Conservation (phyloP, 2,888 invertebrate genomes). For the Sphaerophoria rueppellii region DNA sequence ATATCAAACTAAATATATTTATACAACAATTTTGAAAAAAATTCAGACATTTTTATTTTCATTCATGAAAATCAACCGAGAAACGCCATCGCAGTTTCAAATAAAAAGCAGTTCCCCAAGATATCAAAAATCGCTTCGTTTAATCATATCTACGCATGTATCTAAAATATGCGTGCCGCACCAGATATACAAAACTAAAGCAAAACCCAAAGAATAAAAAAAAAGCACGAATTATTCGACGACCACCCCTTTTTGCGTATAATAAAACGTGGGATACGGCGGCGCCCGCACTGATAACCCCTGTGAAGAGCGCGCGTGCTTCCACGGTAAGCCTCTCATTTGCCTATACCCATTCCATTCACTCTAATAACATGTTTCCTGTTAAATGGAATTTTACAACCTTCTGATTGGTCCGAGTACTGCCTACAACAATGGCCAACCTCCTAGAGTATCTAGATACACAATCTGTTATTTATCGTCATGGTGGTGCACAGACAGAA, state of each 20-base stretch:
- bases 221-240: background rate
- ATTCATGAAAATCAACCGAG: slow-evolving; percentile 59
- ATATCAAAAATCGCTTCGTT: slow-evolving; percentile 43
- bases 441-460: slow-evolving; percentile 69
- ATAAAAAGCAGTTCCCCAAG: slow-evolving; percentile 42
- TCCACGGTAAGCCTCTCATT: slow-evolving; percentile 43
- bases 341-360: slow-evolving; percentile 66
- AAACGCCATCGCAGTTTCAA: slow-evolving; percentile 43
- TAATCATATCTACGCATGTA: slow-evolving; percentile 60
- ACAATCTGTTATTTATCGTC: slow-evolving; percentile 71
- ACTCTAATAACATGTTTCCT: slow-evolving; percentile 63
- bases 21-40: slow-evolving; percentile 10
- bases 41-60: slow-evolving; percentile 39
- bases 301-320: slow-evolving; percentile 70
- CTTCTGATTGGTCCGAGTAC: slow-evolving; percentile 59
- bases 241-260: slow-evolving; percentile 62
- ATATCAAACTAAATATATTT: slow-evolving; percentile 13
- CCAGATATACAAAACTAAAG: slow-evolving; percentile 30
- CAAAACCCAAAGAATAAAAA: slow-evolving; percentile 12
- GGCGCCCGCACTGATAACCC: slow-evolving; percentile 65
- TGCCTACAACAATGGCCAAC: slow-evolving; percentile 54
- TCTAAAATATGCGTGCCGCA: slow-evolving; percentile 56
- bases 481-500: slow-evolving; percentile 61
- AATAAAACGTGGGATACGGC: slow-evolving; percentile 54
- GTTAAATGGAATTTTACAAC: slow-evolving; percentile 62